Evolutionary conservation across 1,140 invertebrate genomes (phyloP).

Genomic region (Apis florea): DNA sequence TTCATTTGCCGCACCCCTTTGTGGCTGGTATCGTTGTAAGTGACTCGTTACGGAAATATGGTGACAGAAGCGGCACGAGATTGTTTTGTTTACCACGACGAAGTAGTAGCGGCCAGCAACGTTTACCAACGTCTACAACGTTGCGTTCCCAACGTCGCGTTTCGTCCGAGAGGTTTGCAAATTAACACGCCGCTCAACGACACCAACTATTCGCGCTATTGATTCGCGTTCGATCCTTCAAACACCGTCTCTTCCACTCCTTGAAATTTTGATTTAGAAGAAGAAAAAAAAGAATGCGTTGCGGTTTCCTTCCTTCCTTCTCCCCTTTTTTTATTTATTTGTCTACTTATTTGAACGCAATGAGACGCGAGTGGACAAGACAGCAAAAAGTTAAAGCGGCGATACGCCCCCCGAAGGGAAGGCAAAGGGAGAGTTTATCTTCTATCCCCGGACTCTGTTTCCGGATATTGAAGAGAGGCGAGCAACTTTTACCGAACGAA

Average conservation of each 20-base stretch:
- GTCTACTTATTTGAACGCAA: background rate
- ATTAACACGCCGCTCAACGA: background rate
- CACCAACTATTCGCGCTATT: too few species aligned
- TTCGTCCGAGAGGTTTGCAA: background rate
- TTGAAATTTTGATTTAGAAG: too few species aligned
- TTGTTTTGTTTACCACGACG: constrained; percentile 11
- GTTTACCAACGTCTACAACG: background rate
- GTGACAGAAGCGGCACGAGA: background rate
- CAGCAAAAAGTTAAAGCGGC: background rate
- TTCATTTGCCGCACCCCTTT: constrained; percentile 23
- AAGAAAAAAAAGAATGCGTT: too few species aligned
- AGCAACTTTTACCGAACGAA: background rate
- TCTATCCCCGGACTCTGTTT: background rate
- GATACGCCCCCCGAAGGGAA: too few species aligned
- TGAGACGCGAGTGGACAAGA: background rate
- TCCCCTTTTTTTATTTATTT: too few species aligned
- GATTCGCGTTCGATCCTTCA: too few species aligned
- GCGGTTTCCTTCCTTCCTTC: too few species aligned
- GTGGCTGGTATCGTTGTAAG: background rate
- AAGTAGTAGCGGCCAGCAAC: background rate
- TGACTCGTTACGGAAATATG: background rate
- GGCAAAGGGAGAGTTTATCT: background rate
- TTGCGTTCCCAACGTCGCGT: too few species aligned
- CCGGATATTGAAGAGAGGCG: background rate
- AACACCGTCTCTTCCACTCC: too few species aligned